A percentile compares a stretch with the other conserved stretches of the same genome.
Conservation (phyloP, 2,888 invertebrate species). For the Malacosoma neustria region DNA sequence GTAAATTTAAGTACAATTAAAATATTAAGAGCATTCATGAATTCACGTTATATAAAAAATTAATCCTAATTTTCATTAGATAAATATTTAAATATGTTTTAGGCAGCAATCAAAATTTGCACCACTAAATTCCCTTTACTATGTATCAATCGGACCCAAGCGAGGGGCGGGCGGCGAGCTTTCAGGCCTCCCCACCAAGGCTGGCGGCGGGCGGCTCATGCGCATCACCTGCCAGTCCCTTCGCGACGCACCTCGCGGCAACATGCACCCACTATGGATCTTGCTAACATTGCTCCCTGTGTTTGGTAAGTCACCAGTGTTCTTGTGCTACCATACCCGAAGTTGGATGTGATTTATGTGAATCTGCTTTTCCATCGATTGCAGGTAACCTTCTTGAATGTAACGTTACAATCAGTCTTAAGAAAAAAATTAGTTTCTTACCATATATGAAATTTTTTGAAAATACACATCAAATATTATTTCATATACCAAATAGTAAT, state of each 20-base stretch:
- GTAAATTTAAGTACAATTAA: no score
- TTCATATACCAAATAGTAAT: no score
- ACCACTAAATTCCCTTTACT: background rate
- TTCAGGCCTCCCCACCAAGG: conserved; percentile 37
- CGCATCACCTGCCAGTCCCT: conserved; percentile 42
- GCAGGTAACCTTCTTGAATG: background rate
- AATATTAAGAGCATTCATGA: no score
- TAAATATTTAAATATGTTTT: no score
- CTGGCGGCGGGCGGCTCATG: conserved; percentile 39
- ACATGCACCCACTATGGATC: conserved; percentile 68
- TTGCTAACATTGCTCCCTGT: conserved; percentile 64
- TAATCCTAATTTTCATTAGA: no score
- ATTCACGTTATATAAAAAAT: no score
- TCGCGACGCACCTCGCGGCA: conserved; percentile 61
- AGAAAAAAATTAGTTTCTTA: no score
- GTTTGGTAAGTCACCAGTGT: conserved; percentile 53
- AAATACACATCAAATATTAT: no score
- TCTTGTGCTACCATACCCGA: conserved; percentile 16
- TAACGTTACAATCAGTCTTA: no score
- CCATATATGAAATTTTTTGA: no score
- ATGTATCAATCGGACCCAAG: background rate
- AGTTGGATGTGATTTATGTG: background rate
- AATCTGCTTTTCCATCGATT: background rate
- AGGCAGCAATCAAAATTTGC: no score
- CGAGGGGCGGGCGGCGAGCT: conserved; percentile 56